Base-by-base conservation (phyloP, 2,113 vertebrate genomes). In the Zingel zingel region DNA sequence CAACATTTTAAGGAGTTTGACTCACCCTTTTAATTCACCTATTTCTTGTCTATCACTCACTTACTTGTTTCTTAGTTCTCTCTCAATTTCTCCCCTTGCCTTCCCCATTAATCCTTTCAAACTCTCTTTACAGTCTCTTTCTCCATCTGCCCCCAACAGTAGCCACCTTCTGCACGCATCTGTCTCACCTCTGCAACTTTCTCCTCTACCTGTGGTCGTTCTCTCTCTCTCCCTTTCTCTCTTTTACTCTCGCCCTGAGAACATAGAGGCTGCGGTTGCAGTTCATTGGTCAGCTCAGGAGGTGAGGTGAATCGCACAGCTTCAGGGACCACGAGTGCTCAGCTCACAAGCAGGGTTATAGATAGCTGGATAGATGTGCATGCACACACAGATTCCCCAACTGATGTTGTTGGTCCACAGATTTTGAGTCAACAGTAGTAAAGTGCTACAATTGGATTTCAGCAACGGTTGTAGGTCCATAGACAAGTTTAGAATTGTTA, bases 211-310 rank as follows among this genome's bases (percentile, higher is more conserved):
- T 64, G 30, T 43, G 33, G 7, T 73, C 16, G 12, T 21, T 81
- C 5, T 74, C 48, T 25, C 39, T 48, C 48, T 30, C n/a, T 21
- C 4, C n/a, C 58, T 83, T 14, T 72, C 33, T 10, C 30, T 54
- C 50, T 61, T 18, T 50, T 23, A 67, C 39, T 71, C 30, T 67
- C 64, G 74, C 19, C 48, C 16, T 13, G 77, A 59, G 69, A 69
- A 68, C 77, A 82, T 3, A 54, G 47, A 78, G 77, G 5, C 21
- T 72, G 54, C 51, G 81, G 81, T 79, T 83, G 76, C 84, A 87
- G 84, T 63, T 84, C 84, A 91, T 80, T 80, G 86, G 64, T 81
- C 67, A 27, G 59, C n/a, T 81, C 70, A 88, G 86, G 74, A 86
- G 79, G 73, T 85, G 79, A 65, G 82, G 66, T 79, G 83, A 86